These are phyloP conservation scores for Wiebesia pumilae DNA, from an alignment of 1,140 invertebrate species.

Conservation along the genomic window DNA sequence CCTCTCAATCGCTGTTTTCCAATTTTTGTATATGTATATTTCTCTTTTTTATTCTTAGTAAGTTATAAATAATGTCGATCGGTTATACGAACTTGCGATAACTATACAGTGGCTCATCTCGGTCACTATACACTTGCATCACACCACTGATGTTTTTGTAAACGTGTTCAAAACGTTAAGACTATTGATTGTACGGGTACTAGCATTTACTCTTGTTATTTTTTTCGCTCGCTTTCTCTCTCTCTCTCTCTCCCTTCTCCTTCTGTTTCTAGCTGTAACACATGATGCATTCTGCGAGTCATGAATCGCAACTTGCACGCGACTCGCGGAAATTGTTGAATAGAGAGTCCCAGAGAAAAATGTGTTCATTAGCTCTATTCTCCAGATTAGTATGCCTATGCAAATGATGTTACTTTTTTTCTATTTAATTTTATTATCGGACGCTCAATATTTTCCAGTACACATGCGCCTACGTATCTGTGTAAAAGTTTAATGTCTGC, in stretches of 20 bases:
- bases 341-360: background rate
- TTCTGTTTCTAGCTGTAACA: conserved; percentile 21
- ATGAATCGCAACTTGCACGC: conserved; percentile 45
- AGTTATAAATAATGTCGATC: conserved; percentile 24
- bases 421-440: background rate
- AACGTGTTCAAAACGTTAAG: background rate
- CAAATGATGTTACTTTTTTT: background rate
- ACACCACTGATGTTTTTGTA: background rate
- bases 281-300: conserved; percentile 38
- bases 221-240: no score
- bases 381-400: conserved; percentile 12
- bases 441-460: background rate
- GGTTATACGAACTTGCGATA: background rate
- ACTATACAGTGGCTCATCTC: no score
- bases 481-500: background rate
- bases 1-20: background rate
- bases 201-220: conserved; percentile 49
- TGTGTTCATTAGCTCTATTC: background rate
- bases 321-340: conserved; percentile 34
- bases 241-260: conserved; percentile 38
- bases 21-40: background rate
- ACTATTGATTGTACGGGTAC: conserved; percentile 38
- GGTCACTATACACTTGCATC: background rate
- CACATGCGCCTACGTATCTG: background rate
- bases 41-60: background rate